Conservation (phyloP, 2,113 vertebrate genomes). For the Muntiacus muntjak region DNA sequence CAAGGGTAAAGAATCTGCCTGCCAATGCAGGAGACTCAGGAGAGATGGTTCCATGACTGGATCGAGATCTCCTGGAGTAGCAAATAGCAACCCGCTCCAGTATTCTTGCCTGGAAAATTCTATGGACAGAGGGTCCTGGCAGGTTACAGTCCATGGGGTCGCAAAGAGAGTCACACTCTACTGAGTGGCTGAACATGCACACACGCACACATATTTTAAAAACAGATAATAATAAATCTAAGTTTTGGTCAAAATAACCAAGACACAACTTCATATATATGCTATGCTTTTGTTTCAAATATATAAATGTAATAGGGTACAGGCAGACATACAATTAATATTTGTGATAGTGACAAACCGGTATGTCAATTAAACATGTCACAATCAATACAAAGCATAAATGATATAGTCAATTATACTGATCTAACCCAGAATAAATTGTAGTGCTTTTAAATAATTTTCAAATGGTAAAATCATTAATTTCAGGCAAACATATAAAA, state of each 20-base stretch:
- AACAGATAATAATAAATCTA: background rate
- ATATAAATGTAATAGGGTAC: background rate
- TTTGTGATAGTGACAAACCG: background rate
- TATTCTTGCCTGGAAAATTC: background rate
- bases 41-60: background rate
- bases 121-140: background rate
- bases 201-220: background rate
- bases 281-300: background rate
- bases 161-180: background rate
- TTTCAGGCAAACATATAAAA: background rate
- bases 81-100: background rate
- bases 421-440: background rate
- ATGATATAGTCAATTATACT: background rate
- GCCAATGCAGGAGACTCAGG: background rate
- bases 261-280: background rate
- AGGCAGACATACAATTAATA: background rate
- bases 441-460: background rate
- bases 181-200: background rate
- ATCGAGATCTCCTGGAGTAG: fast-evolving
- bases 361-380: background rate
- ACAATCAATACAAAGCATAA: background rate
- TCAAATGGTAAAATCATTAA: background rate
- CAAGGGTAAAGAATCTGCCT: background rate
- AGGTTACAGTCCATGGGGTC: background rate
- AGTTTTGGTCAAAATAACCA: background rate